Conservation (phyloP, 2,797 vertebrate genomes). For the Macroramphosus scolopax region DNA sequence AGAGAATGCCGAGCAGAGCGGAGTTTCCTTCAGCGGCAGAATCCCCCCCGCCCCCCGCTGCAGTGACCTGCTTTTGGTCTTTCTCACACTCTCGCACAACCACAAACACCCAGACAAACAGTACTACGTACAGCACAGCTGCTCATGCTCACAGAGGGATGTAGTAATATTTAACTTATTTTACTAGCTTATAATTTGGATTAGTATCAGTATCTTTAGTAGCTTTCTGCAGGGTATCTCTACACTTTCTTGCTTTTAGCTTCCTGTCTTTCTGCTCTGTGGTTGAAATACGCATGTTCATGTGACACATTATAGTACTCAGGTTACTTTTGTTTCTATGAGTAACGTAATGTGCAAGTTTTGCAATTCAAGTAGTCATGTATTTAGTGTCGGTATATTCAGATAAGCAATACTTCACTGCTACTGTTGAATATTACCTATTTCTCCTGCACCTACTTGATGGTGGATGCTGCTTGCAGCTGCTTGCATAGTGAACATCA, state of each 20-base stretch:
- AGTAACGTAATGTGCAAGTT: no score
- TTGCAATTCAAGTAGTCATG: no score
- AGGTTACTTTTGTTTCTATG: no score
- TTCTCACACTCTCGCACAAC: slow-evolving; percentile 26
- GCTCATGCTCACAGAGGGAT: slow-evolving; percentile 3
- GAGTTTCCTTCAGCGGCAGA: slow-evolving; percentile 70
- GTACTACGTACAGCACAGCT: slow-evolving; percentile 17
- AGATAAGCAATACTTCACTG: no score
- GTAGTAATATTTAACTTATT: neutral
- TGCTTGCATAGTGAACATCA: no score
- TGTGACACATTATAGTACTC: no score
- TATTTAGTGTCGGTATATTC: no score
- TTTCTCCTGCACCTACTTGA: no score
- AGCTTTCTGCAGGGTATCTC: neutral
- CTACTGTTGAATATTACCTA: no score
- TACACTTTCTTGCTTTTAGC: neutral
- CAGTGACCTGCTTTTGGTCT: slow-evolving; percentile 49
- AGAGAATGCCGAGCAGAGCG: slow-evolving; percentile 31
- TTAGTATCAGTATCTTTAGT: neutral
- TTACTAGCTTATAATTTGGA: neutral
- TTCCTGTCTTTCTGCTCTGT: no score
- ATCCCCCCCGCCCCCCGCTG: slow-evolving; percentile 61
- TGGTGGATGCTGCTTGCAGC: no score
- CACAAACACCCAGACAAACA: slow-evolving; percentile 23
- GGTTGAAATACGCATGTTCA: no score